Conservation (phyloP, 2,888 invertebrate species). For the Andrena fulva region DNA sequence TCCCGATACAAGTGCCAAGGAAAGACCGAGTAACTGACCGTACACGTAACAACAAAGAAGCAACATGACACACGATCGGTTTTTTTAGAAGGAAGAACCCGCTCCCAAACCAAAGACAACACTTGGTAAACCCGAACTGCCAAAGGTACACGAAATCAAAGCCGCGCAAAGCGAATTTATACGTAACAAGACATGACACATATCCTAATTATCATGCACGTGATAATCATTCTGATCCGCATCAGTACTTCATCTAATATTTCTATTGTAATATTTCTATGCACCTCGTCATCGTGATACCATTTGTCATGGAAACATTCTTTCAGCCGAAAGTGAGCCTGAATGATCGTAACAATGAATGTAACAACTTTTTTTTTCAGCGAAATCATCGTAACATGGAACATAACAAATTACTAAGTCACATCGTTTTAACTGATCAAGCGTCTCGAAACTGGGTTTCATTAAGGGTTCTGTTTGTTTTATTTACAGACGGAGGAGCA, state of each 20-base stretch:
- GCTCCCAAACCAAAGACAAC: slow-evolving; percentile 49
- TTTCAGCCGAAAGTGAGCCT: slow-evolving; percentile 21
- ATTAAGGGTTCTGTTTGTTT: background rate
- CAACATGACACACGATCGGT: background rate
- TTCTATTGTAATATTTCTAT: background rate
- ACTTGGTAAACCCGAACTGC: slow-evolving; percentile 51
- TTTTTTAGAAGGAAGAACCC: slow-evolving; percentile 65
- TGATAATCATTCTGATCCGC: background rate
- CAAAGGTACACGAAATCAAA: slow-evolving; percentile 31
- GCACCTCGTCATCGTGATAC: slow-evolving; percentile 5
- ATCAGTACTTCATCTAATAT: slow-evolving; percentile 21
- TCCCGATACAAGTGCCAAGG: too few species aligned
- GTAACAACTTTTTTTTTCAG: slow-evolving; percentile 25
- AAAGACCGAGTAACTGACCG: too few species aligned
- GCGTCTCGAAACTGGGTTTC: background rate
- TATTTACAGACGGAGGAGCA: slow-evolving; percentile 80
- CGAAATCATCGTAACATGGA: slow-evolving; percentile 29
- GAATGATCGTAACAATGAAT: slow-evolving; percentile 24
- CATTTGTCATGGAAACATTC: background rate
- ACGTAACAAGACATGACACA: background rate
- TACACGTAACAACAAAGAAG: background rate
- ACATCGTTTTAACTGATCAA: background rate
- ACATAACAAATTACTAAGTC: slow-evolving; percentile 27
- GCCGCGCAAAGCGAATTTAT: background rate
- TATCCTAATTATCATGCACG: slow-evolving; percentile 4